Percentiles rank a stretch among this genome's conserved stretches.
These are phyloP conservation scores for Isichthys henryi DNA, from an alignment of 2,113 vertebrate species.

Conservation along the genomic window DNA sequence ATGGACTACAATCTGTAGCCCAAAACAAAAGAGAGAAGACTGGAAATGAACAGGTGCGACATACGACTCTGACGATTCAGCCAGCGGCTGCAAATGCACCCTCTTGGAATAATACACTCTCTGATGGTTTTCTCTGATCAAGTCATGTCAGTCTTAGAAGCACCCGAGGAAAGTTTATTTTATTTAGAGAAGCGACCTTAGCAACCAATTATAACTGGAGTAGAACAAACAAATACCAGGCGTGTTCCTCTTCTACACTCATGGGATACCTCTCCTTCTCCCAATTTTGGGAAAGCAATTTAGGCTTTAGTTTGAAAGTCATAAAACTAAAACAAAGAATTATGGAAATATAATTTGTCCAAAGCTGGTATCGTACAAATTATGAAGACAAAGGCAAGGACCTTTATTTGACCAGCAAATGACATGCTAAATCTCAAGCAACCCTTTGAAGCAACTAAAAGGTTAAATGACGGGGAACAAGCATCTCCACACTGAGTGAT, in stretches of 20 bases:
- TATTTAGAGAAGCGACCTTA: not conserved
- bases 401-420: not conserved
- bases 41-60: not conserved
- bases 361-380: not conserved
- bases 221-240: not conserved
- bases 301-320: not conserved
- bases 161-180: not conserved
- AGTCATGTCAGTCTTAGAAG: not conserved
- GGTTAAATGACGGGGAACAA: not conserved
- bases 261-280: not conserved
- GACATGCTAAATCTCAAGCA: not conserved
- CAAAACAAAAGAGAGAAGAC: not conserved
- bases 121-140: not conserved
- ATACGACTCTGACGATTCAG: not conserved
- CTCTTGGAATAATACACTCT: not conserved
- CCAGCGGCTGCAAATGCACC: not conserved
- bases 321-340: not conserved
- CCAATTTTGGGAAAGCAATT: not conserved
- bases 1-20: constrained; percentile 31
- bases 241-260: not conserved
- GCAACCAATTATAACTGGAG: not conserved
- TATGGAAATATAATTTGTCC: not conserved
- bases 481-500: not conserved
- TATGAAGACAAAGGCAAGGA: not conserved
- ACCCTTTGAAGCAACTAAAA: not conserved